A percentile compares a stretch with the other conserved stretches of the same genome.
Conservation (phyloP, 2,797 vertebrate genomes). For the Acrocephalus scirpaceus region DNA sequence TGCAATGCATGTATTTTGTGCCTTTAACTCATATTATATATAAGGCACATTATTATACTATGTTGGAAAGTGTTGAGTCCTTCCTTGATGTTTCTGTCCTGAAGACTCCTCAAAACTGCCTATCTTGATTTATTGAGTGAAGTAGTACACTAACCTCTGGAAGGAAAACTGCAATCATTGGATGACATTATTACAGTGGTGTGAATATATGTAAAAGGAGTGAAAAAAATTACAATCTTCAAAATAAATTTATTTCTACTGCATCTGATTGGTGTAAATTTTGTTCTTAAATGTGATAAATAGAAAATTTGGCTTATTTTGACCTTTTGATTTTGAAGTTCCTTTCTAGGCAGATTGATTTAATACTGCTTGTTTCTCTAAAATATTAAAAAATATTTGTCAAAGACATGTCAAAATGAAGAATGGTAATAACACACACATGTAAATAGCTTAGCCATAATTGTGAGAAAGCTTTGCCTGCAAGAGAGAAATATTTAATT, state of each 20-base stretch:
- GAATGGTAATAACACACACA: background rate
- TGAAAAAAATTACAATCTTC: background rate
- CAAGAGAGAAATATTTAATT: background rate
- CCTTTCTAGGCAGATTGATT: background rate
- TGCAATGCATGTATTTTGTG: background rate
- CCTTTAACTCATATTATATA: background rate
- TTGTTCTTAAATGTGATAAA: background rate
- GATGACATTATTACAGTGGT: background rate
- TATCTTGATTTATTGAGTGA: background rate
- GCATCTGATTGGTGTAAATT: background rate
- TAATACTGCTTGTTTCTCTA: background rate
- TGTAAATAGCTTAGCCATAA: background rate
- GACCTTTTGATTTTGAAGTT: background rate
- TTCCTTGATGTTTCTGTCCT: background rate
- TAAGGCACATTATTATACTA: background rate
- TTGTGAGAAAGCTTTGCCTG: background rate
- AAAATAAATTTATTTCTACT: background rate
- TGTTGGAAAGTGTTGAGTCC: background rate
- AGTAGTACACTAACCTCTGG: background rate
- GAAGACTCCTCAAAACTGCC: background rate
- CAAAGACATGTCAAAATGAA: slow-evolving; percentile 1
- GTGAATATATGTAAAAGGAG: background rate
- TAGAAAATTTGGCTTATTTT: background rate
- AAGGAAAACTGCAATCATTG: background rate
- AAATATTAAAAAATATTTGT: slow-evolving; percentile 15